Conservation (phyloP, 2,888 invertebrate species). For the Phyllotreta striolata region DNA sequence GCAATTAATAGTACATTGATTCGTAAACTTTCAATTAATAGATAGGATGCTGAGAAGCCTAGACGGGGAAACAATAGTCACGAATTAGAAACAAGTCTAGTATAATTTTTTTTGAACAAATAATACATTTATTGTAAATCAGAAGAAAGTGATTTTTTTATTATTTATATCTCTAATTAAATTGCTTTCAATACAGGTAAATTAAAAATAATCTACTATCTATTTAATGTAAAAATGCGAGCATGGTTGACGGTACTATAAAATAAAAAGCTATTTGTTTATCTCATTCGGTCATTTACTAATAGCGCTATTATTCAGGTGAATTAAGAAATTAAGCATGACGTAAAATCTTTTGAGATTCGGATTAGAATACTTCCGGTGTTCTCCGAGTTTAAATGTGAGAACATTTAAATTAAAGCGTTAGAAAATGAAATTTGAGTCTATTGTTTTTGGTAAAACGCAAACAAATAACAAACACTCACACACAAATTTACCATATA, state of each 20-base stretch:
- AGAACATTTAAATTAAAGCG: neutral
- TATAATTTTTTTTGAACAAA: too few species aligned
- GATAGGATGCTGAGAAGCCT: neutral
- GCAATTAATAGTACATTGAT: conserved; percentile 6
- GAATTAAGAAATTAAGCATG: conserved; percentile 12
- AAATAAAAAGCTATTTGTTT: conserved; percentile 10
- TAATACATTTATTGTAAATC: too few species aligned
- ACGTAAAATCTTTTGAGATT: conserved; percentile 1
- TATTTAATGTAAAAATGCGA: neutral
- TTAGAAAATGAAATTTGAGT: neutral
- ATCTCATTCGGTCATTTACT: conserved; percentile 8
- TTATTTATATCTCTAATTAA: too few species aligned
- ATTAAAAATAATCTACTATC: too few species aligned
- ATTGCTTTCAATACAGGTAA: too few species aligned
- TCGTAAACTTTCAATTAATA: conserved; percentile 13
- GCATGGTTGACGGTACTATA: neutral
- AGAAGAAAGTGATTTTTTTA: too few species aligned
- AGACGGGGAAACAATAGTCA: conserved; percentile 5
- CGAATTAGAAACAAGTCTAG: neutral
- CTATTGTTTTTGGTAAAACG: neutral
- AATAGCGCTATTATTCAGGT: conserved; percentile 2
- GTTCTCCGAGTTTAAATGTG: conserved; percentile 3
- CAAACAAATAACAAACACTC: too few species aligned
- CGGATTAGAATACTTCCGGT: conserved; percentile 1
- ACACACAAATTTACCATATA: too few species aligned